Conservation (phyloP, 2,888 invertebrate genomes). For the Onthophagus sagittarius region DNA sequence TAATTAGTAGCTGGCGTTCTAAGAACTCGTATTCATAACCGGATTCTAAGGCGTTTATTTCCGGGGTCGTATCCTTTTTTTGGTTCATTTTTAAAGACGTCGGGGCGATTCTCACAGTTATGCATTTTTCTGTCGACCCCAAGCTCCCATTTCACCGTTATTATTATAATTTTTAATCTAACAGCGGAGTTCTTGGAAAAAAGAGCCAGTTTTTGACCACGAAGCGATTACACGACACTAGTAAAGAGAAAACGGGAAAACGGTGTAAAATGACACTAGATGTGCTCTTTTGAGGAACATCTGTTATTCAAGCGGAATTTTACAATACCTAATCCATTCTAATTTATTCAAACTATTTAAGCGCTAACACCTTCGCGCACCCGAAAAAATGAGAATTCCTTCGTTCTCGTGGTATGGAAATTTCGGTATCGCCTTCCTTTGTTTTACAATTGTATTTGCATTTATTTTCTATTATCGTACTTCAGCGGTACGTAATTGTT, state of each 20-base stretch:
- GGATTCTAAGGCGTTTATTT: slow-evolving; percentile 8
- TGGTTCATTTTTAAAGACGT: neutral
- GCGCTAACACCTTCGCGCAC: neutral
- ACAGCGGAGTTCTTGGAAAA: neutral
- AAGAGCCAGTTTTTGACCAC: neutral
- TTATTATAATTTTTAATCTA: neutral
- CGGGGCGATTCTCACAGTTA: slow-evolving; percentile 9
- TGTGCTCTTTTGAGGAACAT: neutral
- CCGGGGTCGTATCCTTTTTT: slow-evolving; percentile 1
- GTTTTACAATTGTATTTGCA: neutral
- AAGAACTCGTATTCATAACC: neutral
- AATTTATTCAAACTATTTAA: neutral
- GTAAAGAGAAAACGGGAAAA: neutral
- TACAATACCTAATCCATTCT: neutral
- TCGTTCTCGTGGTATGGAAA: neutral
- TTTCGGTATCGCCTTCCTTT: neutral
- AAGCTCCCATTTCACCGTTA: slow-evolving; percentile 10
- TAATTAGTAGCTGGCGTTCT: neutral
- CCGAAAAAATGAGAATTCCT: neutral
- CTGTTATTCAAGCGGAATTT: neutral
- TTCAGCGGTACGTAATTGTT: neutral
- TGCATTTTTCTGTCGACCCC: slow-evolving; percentile 5
- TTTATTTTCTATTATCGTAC: neutral
- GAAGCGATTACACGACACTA: neutral
- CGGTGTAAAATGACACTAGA: neutral